Conservation (phyloP, 1,140 invertebrate species). For the Drosophila tani region DNA sequence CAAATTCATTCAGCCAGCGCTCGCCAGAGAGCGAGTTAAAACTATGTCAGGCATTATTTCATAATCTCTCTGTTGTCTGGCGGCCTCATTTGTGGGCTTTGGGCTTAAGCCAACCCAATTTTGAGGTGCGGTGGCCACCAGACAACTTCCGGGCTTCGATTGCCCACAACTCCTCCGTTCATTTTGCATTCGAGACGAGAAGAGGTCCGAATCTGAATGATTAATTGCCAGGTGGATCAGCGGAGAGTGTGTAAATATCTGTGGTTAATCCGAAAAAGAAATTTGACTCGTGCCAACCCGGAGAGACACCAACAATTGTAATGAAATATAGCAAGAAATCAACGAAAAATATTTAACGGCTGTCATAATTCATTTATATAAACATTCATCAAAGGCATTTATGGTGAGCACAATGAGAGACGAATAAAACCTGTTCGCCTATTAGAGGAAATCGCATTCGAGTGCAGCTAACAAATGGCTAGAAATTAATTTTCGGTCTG, state of each 20-base stretch:
- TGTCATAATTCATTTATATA: constrained; percentile 74
- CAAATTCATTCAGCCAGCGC: constrained; percentile 57
- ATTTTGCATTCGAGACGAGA: constrained; percentile 45
- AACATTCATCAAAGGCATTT: constrained; percentile 65
- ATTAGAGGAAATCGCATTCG: constrained; percentile 47
- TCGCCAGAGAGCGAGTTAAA: constrained; percentile 34
- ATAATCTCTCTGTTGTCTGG: constrained; percentile 68
- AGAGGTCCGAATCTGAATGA: constrained; percentile 31
- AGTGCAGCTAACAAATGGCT: constrained; percentile 66
- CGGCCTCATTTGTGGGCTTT: constrained; percentile 66
- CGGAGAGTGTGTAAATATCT: constrained; percentile 62
- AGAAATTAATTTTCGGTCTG: constrained; percentile 65
- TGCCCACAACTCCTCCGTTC: constrained; percentile 40
- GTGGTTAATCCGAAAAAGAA: constrained; percentile 54
- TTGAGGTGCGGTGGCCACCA: constrained; percentile 65
- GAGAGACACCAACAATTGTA: constrained; percentile 19
- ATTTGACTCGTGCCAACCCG: constrained; percentile 77
- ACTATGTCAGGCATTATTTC: constrained; percentile 81
- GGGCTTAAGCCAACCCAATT: constrained; percentile 44
- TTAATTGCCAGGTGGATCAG: constrained; percentile 55
- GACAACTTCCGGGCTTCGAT: constrained; percentile 76
- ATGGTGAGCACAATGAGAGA: constrained; percentile 12
- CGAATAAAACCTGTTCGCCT: constrained; percentile 35
- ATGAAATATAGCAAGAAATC: constrained; percentile 41
- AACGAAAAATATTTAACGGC: constrained; percentile 71